Conservation (phyloP, 2,888 invertebrate genomes). For the Hermaeophaga mercurialis region DNA sequence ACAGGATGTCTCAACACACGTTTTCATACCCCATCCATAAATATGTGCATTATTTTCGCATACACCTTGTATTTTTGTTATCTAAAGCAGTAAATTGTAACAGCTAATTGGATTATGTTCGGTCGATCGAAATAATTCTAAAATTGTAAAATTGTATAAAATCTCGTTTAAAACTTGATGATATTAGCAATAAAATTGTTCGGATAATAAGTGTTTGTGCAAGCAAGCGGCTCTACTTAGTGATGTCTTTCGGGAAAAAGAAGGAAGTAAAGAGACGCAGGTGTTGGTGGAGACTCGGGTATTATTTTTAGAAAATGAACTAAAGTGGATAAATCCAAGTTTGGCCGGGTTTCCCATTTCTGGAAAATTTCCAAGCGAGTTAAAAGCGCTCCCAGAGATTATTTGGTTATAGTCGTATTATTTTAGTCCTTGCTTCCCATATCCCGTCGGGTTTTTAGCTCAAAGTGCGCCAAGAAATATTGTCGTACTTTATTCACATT, state of each 20-base stretch:
- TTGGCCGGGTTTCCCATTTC: conserved; percentile 43
- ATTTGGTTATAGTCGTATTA: conserved; percentile 37
- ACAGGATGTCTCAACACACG: too few species aligned
- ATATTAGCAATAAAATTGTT: too few species aligned
- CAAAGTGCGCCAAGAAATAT: conserved; percentile 26
- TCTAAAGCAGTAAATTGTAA: too few species aligned
- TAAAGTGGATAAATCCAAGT: conserved; percentile 54
- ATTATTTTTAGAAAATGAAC: conserved; percentile 56
- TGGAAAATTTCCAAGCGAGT: conserved; percentile 43
- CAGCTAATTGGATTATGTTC: too few species aligned
- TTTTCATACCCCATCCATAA: too few species aligned
- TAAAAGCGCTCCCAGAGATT: conserved; percentile 41
- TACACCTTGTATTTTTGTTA: too few species aligned
- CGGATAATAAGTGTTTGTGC: too few species aligned
- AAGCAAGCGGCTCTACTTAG: too few species aligned
- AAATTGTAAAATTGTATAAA: too few species aligned
- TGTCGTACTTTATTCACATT: conserved; percentile 18
- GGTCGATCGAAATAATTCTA: too few species aligned
- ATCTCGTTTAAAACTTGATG: too few species aligned
- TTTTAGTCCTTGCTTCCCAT: conserved; percentile 27
- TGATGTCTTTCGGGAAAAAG: conserved; percentile 14
- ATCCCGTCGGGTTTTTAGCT: conserved; percentile 20
- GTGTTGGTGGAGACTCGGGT: conserved; percentile 50
- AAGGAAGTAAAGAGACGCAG: conserved; percentile 44
- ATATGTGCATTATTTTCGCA: too few species aligned